These are phyloP conservation scores for Chrysolina haemoptera DNA, from an alignment of 2,888 invertebrate species.

Conservation along the genomic window DNA sequence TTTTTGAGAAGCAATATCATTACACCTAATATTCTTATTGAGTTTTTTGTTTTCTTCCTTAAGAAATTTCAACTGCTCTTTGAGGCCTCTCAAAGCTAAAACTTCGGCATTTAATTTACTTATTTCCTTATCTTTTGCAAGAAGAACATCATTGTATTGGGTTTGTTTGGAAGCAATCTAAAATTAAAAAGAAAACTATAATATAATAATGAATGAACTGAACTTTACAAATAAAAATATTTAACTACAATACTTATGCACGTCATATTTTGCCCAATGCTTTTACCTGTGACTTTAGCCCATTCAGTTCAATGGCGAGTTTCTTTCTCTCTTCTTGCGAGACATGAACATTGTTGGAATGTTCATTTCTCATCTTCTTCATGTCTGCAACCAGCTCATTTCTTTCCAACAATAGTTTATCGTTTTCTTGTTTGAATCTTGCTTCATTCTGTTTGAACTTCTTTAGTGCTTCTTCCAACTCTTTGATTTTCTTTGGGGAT, in stretches of 20 bases:
- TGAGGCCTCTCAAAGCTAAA: slow-evolving; percentile 15
- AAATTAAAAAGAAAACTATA: background rate
- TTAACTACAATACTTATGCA: no score
- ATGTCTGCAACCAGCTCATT: slow-evolving; percentile 31
- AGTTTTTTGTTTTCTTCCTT: slow-evolving; percentile 36
- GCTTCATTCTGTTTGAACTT: slow-evolving; percentile 41
- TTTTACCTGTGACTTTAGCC: slow-evolving; percentile 26
- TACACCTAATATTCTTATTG: slow-evolving; percentile 15
- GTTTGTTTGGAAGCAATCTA: slow-evolving; percentile 19
- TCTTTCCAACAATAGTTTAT: slow-evolving; percentile 40
- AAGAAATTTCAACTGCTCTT: slow-evolving; percentile 33
- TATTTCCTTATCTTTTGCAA: slow-evolving; percentile 40
- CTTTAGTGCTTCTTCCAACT: slow-evolving; percentile 42
- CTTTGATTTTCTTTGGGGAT: slow-evolving; percentile 31
- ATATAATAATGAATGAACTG: no score
- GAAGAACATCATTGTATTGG: slow-evolving; percentile 1
- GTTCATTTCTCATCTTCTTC: slow-evolving; percentile 21
- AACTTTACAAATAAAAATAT: background rate
- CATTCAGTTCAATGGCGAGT: slow-evolving; percentile 16
- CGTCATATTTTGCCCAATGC: no score
- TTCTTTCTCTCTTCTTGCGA: slow-evolving; percentile 31
- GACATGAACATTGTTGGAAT: slow-evolving; percentile 23
- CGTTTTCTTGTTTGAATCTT: slow-evolving; percentile 33
- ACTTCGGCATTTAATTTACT: slow-evolving; percentile 33
- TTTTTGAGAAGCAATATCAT: background rate